A percentile compares a stretch with the other conserved stretches of the same genome.
Evolutionary conservation across 2,888 invertebrate genomes (phyloP).

Genomic region (Napeogenes inachia): DNA sequence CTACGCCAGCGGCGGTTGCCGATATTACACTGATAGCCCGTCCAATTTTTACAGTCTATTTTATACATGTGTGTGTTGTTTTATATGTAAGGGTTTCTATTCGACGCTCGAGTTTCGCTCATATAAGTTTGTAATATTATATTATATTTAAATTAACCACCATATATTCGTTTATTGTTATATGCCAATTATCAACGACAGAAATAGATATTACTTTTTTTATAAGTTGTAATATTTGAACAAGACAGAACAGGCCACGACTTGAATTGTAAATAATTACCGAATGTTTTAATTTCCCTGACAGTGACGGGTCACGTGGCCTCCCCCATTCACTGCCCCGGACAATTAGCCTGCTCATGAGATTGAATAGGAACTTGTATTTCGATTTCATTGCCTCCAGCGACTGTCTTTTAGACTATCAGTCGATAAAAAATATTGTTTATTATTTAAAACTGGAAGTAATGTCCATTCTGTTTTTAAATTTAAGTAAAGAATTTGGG

Average conservation of each 20-base stretch:
- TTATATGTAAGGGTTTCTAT: too few species aligned
- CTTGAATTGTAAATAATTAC: slow-evolving; percentile 64
- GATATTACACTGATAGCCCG: slow-evolving; percentile 54
- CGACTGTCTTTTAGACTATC: slow-evolving; percentile 43
- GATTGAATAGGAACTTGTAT: slow-evolving; percentile 64
- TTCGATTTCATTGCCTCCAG: slow-evolving; percentile 37
- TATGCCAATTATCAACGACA: background rate
- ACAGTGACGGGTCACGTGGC: slow-evolving; percentile 77
- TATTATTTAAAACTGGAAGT: slow-evolving; percentile 41
- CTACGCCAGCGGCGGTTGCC: slow-evolving; percentile 63
- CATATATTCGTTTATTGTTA: too few species aligned
- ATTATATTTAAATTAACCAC: too few species aligned
- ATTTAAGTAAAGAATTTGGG: background rate
- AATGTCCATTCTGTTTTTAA: background rate
- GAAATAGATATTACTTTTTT: background rate
- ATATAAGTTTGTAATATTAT: too few species aligned
- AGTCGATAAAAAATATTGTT: slow-evolving; percentile 40
- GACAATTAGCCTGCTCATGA: slow-evolving; percentile 75
- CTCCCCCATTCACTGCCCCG: slow-evolving; percentile 56
- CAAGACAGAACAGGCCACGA: slow-evolving; percentile 28
- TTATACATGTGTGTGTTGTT: slow-evolving; percentile 37
- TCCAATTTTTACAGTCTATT: slow-evolving; percentile 44
- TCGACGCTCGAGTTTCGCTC: too few species aligned
- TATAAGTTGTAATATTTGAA: slow-evolving; percentile 17
- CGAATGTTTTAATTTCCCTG: slow-evolving; percentile 78